Conservation (phyloP, 2,113 vertebrate genomes). For the Channa maculata region DNA sequence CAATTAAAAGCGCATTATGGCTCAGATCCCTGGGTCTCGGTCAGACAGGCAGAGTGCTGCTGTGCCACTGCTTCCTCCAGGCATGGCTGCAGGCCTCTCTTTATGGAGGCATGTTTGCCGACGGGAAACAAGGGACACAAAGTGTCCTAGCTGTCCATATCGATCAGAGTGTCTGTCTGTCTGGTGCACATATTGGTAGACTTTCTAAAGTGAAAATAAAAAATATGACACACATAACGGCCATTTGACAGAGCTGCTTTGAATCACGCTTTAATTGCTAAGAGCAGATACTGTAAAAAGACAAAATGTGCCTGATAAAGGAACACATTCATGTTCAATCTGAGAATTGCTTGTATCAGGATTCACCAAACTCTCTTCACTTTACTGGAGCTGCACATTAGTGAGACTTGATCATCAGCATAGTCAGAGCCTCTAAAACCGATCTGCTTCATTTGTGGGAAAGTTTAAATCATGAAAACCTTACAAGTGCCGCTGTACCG, state of each 20-base stretch:
- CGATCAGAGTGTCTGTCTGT: constrained; percentile 22
- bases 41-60: constrained; percentile 43
- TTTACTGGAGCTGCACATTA: too few species aligned
- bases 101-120: constrained; percentile 36
- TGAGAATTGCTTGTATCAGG: too few species aligned
- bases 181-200: not conserved
- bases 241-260: not conserved
- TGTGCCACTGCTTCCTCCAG: constrained; percentile 44
- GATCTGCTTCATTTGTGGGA: too few species aligned
- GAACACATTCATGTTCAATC: too few species aligned
- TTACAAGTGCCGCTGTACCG: too few species aligned
- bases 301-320: too few species aligned
- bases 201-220: not conserved
- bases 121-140: constrained; percentile 23
- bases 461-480: too few species aligned
- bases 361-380: too few species aligned
- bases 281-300: too few species aligned
- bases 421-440: too few species aligned
- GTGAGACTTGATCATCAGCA: too few species aligned
- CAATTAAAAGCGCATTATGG: constrained; percentile 73
- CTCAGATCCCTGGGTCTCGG: constrained; percentile 50
- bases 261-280: too few species aligned
- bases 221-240: not conserved
- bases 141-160: constrained; percentile 31
- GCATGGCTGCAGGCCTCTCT: constrained; percentile 49